Base-by-base conservation (phyloP, 2,888 invertebrate genomes). In the Toxonevra muliebris region DNA sequence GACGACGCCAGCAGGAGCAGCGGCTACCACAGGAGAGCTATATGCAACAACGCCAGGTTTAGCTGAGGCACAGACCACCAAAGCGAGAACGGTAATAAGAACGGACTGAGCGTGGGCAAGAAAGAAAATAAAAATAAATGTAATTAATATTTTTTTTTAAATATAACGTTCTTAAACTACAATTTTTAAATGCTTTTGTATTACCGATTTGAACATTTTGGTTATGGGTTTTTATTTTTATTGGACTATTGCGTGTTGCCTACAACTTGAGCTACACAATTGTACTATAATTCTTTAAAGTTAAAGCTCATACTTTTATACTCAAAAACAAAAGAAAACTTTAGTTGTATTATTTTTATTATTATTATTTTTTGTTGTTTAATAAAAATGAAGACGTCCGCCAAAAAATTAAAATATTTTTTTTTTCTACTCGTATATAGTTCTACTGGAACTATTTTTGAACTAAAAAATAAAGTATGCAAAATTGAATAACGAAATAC, bases 51-150 rank as follows among this genome's bases (percentile, higher is more conserved):
- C 73, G 13, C 82, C 68, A 1, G 87, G 85, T 2, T 89, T 87
- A 2, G 88, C 86, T 5, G 87, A 84, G 76, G 87, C 87, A 84
- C 84, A 74, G 87, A 84, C 65, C 87, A 86, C 77, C 69, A 82
- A 70, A 66, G 80, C 82, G 74, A 80, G 74, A 61, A 83, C 73
- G 62, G 78, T 77, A 89, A 87, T 19, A 85, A 77, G 64, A 86
- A 86, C 19, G 85, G 86, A 71, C 84, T 79, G 73, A 12, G 74
- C 66, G 20, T 13, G 59, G 45, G 69, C 2, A 45, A 45, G 30
- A 64, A 12, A 54, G 17, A 30, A 66, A 59, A 45, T 42, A 40
- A 66, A 19, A 45, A 55, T 30, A 66, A 52, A 41, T 58, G n/a
- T 54, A 43, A 9, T 43, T 66, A 63, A 17, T 12, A 2, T 41